These are phyloP conservation scores for Lamproptera curius DNA, from an alignment of 2,888 invertebrate species.

Conservation along the genomic window DNA sequence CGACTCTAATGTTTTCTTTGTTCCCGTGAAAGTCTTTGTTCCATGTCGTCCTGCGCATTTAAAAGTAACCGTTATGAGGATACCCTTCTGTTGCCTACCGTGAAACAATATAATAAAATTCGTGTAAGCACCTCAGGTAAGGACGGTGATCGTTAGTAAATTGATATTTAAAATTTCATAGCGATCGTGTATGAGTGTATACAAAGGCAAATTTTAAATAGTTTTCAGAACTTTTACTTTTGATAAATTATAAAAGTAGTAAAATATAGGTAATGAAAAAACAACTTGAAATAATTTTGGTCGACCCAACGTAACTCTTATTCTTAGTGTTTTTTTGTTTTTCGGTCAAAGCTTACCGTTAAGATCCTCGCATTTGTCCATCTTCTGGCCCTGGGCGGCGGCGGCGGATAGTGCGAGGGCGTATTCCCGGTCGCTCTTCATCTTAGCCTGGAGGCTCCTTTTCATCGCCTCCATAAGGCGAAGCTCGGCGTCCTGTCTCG, in stretches of 20 bases:
- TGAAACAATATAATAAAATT: slow-evolving; percentile 6
- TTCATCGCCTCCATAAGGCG: slow-evolving; percentile 95
- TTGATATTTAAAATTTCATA: no score
- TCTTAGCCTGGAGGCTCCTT: slow-evolving; percentile 89
- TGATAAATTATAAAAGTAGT: no score
- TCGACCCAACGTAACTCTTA: no score
- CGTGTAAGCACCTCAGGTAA: not conserved
- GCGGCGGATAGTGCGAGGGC: slow-evolving; percentile 89
- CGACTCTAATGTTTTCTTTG: slow-evolving; percentile 15
- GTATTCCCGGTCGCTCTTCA: slow-evolving; percentile 95
- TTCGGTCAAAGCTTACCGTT: slow-evolving; percentile 65
- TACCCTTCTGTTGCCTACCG: slow-evolving; percentile 6
- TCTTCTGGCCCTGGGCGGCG: slow-evolving; percentile 89
- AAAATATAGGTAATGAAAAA: no score
- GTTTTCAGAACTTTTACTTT: no score
- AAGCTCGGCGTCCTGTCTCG: slow-evolving; percentile 94
- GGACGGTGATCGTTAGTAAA: no score
- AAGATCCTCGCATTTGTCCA: slow-evolving; percentile 86
- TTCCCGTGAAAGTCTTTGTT: slow-evolving; percentile 20
- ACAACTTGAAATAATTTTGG: no score
- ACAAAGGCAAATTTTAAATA: no score
- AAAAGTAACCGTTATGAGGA: slow-evolving; percentile 20
- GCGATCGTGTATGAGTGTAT: no score
- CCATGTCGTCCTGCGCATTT: slow-evolving; percentile 19
- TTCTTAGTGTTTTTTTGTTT: no score